These are phyloP conservation scores for Homarus gammarus DNA, from an alignment of 2,888 invertebrate species.

Conservation along the genomic window DNA sequence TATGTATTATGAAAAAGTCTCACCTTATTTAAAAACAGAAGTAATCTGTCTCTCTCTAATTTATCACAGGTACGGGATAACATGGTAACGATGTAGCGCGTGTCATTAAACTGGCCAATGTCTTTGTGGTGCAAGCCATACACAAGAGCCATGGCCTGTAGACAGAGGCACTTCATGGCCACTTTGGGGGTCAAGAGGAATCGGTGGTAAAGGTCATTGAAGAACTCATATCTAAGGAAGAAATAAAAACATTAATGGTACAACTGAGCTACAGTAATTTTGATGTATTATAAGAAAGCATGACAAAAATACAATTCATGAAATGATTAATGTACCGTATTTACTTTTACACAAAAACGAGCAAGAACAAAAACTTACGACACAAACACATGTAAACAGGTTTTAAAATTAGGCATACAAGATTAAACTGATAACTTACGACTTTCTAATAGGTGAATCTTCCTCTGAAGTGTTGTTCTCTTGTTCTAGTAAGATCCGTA, in stretches of 20 bases:
- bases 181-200: conserved; percentile 94
- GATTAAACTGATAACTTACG: conserved; percentile 87
- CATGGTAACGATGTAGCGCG: conserved; percentile 96
- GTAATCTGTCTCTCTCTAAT: conserved; percentile 93
- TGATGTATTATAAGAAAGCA: too few species aligned
- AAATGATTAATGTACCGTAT: too few species aligned
- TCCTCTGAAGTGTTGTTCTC: conserved; percentile 84
- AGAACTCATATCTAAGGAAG: conserved; percentile 90
- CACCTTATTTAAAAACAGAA: conserved; percentile 91
- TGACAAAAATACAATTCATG: too few species aligned
- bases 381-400: too few species aligned
- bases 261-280: too few species aligned
- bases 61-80: conserved; percentile 88
- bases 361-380: too few species aligned
- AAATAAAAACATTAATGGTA: conserved; percentile 43
- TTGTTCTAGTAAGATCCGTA: conserved; percentile 95
- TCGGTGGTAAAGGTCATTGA: conserved; percentile 98
- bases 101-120: conserved; percentile 98
- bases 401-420: too few species aligned
- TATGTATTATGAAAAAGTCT: not conserved
- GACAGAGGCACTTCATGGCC: conserved; percentile 97
- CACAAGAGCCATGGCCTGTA: conserved; percentile 98
- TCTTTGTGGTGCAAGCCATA: conserved; percentile 97
- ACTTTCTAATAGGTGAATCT: conserved; percentile 88
- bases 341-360: too few species aligned